phyloP scores from a whole-genome alignment of 2,797 vertebrate species.

The Anabacerthia variegaticeps region DNA sequence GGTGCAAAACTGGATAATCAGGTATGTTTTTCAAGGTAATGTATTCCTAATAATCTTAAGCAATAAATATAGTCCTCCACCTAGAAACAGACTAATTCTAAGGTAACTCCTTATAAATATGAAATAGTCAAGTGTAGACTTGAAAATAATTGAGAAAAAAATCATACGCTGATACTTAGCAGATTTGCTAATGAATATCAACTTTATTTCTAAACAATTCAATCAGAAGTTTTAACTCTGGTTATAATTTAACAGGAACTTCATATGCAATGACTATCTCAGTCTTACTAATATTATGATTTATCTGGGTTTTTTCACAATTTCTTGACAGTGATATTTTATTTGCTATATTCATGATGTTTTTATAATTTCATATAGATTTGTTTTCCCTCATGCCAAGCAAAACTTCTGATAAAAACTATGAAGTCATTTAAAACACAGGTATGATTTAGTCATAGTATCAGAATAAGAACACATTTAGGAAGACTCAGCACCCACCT shows the following conservation, averaged over 20 bases:
- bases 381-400: not conserved
- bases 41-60: not conserved
- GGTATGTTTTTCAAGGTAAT: conserved; percentile 59
- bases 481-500: not conserved
- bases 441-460: not conserved
- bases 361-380: not conserved
- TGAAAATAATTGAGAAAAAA: not conserved
- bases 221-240: not conserved
- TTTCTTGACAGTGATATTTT: not conserved
- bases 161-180: not conserved
- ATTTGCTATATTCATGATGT: not conserved
- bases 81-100: not conserved
- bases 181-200: not conserved
- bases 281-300: not conserved
- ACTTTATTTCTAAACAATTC: not conserved
- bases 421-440: not conserved
- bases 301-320: not conserved
- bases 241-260: not conserved
- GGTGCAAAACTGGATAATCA: conserved; percentile 41
- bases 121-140: not conserved
- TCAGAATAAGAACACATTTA: not conserved
- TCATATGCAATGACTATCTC: not conserved
- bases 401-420: not conserved
- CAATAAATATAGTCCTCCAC: not conserved
- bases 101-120: not conserved